phyloP scores from a whole-genome alignment of 2,888 invertebrate genomes.

The Seladonia tumulorum region DNA sequence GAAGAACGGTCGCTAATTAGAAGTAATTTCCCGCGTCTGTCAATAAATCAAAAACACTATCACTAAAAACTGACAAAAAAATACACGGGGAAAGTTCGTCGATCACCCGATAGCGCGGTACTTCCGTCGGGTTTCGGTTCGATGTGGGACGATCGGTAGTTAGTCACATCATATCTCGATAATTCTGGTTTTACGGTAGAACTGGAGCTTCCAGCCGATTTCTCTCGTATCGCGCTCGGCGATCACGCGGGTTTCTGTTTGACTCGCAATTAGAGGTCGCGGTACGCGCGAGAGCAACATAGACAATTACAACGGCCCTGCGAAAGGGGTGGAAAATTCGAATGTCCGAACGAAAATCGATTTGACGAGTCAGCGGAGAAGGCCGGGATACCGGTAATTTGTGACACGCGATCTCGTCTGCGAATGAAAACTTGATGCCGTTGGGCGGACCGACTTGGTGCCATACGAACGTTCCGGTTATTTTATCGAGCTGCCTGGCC shows the following conservation, averaged over 20 bases:
- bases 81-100: background rate
- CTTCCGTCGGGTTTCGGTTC: background rate
- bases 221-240: background rate
- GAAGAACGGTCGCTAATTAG: too few relatives aligned
- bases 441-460: conserved; percentile 70
- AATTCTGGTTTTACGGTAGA: background rate
- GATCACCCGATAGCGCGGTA: background rate
- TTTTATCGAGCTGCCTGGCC: conserved; percentile 59
- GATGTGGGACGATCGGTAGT: background rate
- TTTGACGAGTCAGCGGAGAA: conserved; percentile 69
- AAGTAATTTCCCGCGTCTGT: too few relatives aligned
- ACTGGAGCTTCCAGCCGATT: background rate
- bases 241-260: conserved; percentile 9
- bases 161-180: conserved; percentile 8
- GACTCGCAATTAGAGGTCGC: conserved; percentile 58
- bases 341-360: conserved; percentile 79
- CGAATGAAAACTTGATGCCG: conserved; percentile 78
- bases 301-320: conserved; percentile 34
- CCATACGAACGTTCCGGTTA: conserved; percentile 66
- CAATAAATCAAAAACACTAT: background rate
- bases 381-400: conserved; percentile 80
- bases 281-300: conserved; percentile 32
- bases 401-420: conserved; percentile 80
- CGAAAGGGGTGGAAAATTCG: conserved; percentile 59
- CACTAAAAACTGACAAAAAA: background rate